Percentiles rank a stretch among this genome's conserved stretches.
Conservation (phyloP, 2,888 invertebrate genomes). For the Gisinianus flammeolus region DNA sequence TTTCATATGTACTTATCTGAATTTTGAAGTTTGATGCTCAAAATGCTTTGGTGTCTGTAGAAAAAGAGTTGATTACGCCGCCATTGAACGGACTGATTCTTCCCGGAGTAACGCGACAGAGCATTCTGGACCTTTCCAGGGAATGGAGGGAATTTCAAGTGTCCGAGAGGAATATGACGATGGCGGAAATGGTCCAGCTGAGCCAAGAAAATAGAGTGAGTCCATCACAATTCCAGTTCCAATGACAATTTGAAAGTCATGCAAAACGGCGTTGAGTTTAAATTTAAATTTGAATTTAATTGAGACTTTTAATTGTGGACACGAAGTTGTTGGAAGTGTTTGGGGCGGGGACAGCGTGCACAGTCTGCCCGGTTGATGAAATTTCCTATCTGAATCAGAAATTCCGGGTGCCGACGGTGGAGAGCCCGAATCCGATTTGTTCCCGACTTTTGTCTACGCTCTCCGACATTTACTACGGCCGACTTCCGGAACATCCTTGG, state of each 20-base stretch:
- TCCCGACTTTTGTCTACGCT: conserved; percentile 77
- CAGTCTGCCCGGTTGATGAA: conserved; percentile 88
- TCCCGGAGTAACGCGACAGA: conserved; percentile 90
- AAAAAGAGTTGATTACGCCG: conserved; percentile 89
- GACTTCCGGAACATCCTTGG: conserved; percentile 79
- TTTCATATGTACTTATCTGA: background rate
- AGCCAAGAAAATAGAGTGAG: conserved; percentile 81
- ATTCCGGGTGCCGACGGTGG: conserved; percentile 75
- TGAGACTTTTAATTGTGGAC: background rate
- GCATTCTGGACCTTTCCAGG: conserved; percentile 79
- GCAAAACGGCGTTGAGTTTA: background rate
- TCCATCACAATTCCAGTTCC: no score
- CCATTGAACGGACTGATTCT: conserved; percentile 91
- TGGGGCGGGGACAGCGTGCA: conserved; percentile 95
- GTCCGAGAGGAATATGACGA: conserved; percentile 79
- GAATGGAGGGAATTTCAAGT: conserved; percentile 88
- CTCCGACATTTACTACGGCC: conserved; percentile 88
- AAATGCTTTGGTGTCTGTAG: conserved; percentile 65
- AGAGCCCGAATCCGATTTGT: conserved; percentile 74
- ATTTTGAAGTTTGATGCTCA: background rate
- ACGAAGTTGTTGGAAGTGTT: conserved; percentile 91
- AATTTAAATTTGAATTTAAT: background rate
- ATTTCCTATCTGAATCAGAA: conserved; percentile 78
- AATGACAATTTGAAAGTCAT: no score
- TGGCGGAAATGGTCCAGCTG: conserved; percentile 78